Percentiles rank a stretch among this genome's conserved stretches.
Evolutionary conservation across 2,797 vertebrate genomes (phyloP).

Genomic region (Paguma larvata): DNA sequence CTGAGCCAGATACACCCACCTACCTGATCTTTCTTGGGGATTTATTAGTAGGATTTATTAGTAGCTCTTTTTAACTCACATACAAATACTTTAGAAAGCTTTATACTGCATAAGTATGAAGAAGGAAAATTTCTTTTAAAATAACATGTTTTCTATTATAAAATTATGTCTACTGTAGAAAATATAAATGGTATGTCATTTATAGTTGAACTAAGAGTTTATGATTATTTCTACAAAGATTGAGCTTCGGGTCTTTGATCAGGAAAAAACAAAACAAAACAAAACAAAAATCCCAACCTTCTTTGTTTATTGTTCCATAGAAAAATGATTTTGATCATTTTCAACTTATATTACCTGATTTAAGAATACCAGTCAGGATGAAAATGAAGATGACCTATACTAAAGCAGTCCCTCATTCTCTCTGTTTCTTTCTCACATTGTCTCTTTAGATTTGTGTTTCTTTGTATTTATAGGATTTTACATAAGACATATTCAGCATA

Average conservation of each 20-base stretch:
- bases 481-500: neutral
- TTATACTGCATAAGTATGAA: conserved; percentile 1
- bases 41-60: neutral
- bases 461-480: conserved; percentile 20
- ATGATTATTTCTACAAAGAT: neutral
- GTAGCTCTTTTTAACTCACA: neutral
- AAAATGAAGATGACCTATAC: conserved; percentile 3
- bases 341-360: neutral
- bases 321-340: neutral
- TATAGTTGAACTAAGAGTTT: neutral
- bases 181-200: neutral
- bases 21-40: neutral
- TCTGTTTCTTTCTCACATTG: conserved; percentile 3
- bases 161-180: conserved; percentile 10
- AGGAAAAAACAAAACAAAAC: neutral
- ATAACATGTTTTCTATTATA: neutral
- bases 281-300: neutral
- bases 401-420: neutral
- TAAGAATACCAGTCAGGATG: neutral
- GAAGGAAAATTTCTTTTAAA: conserved; percentile 42
- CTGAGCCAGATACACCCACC: neutral
- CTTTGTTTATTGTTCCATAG: conserved; percentile 16
- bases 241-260: neutral
- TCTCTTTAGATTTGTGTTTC: conserved; percentile 47
- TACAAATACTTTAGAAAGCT: neutral